Percentiles rank a stretch among this genome's conserved stretches.
Conservation (phyloP, 1,140 invertebrate genomes). For the Zaprionus lachaisei region DNA sequence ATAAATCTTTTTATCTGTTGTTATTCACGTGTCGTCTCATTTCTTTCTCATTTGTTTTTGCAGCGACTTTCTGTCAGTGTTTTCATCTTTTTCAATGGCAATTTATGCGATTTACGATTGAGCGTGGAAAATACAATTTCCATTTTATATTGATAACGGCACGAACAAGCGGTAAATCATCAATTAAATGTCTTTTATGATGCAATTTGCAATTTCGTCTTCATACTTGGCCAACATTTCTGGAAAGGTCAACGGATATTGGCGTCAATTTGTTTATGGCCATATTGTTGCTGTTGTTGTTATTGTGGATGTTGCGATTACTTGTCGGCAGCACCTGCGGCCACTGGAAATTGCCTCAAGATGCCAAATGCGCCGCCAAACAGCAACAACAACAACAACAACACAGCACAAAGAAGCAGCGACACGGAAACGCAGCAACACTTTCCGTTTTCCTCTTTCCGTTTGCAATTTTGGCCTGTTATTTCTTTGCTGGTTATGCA, state of each 20-base stretch:
- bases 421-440: constrained; percentile 74
- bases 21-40: neutral
- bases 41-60: neutral
- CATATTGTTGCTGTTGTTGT: neutral
- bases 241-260: constrained; percentile 48
- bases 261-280: constrained; percentile 54
- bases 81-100: neutral
- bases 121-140: constrained; percentile 52
- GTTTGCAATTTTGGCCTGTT: constrained; percentile 55
- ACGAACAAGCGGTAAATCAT: constrained; percentile 69
- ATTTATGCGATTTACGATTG: neutral
- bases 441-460: constrained; percentile 70
- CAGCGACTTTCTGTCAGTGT: neutral
- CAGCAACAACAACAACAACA: constrained; percentile 19
- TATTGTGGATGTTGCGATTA: constrained; percentile 11
- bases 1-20: neutral
- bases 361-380: constrained; percentile 36
- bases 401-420: neutral
- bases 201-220: constrained; percentile 53
- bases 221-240: constrained; percentile 9
- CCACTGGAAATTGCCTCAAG: constrained; percentile 48
- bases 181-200: constrained; percentile 70
- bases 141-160: constrained; percentile 60
- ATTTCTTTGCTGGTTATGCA: constrained; percentile 54
- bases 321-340: constrained; percentile 52